Conservation (phyloP, 2,797 vertebrate genomes). For the Epinephelus awoara region DNA sequence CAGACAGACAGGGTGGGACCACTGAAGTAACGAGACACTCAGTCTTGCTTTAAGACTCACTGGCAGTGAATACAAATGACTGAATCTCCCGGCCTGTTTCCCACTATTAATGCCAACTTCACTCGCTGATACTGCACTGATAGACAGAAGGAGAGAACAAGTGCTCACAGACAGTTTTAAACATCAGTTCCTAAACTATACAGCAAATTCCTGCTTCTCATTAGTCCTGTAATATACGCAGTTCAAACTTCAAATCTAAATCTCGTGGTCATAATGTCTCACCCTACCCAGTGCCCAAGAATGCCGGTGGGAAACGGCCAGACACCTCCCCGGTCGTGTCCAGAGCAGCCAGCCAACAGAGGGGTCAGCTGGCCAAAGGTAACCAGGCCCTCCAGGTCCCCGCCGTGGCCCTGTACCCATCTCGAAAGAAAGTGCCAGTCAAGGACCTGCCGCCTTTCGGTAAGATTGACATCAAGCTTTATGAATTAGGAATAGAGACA, state of each 20-base stretch:
- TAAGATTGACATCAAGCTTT: slow-evolving; percentile 79
- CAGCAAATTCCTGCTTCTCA: background rate
- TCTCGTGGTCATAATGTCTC: background rate
- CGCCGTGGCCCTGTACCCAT: slow-evolving; percentile 94
- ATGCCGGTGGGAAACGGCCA: slow-evolving; percentile 90
- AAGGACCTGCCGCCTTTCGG: slow-evolving; percentile 98
- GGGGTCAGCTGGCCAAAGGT: slow-evolving; percentile 88
- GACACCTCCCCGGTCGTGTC: slow-evolving; percentile 96
- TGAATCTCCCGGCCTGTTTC: slow-evolving; percentile 19
- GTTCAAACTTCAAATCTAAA: background rate
- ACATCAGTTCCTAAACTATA: background rate
- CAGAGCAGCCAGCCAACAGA: slow-evolving; percentile 92
- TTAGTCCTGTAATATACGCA: background rate
- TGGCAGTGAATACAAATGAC: slow-evolving; percentile 24
- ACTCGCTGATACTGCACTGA: slow-evolving; percentile 4
- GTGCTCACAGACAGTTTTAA: background rate
- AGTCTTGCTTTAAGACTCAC: slow-evolving; percentile 15
- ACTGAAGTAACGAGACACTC: slow-evolving; percentile 11
- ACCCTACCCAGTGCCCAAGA: slow-evolving; percentile 91
- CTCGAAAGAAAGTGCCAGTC: slow-evolving; percentile 96
- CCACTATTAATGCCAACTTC: slow-evolving; percentile 25
- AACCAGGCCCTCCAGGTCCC: slow-evolving; percentile 95
- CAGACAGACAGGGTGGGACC: slow-evolving; percentile 18
- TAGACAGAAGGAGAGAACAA: background rate
- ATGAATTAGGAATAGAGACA: background rate